Conservation (phyloP, 1,140 invertebrate genomes). For the Magallana angulata region DNA sequence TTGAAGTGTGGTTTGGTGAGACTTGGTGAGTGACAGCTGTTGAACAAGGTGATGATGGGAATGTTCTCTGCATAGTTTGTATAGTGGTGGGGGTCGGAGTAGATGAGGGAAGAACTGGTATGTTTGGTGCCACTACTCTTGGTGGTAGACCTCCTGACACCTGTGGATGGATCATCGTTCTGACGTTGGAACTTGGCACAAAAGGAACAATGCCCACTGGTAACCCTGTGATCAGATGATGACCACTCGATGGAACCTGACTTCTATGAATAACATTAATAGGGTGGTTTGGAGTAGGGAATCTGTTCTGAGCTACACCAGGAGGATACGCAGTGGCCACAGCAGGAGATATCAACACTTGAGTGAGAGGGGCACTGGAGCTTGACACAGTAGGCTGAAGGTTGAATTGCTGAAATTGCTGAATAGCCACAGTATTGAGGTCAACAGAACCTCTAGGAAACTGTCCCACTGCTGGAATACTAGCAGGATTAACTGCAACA, state of each 20-base stretch:
- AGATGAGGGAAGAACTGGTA: background rate
- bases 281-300: background rate
- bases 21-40: background rate
- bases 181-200: background rate
- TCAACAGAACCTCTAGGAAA: background rate
- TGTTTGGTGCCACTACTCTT: background rate
- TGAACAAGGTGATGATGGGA: background rate
- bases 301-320: background rate
- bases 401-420: slow-evolving; percentile 21
- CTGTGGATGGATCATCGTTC: background rate
- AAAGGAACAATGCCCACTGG: slow-evolving; percentile 12
- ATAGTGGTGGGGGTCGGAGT: background rate
- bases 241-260: background rate
- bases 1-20: background rate
- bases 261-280: background rate
- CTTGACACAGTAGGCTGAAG: background rate
- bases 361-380: background rate
- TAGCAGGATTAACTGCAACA: background rate
- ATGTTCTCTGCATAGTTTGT: background rate
- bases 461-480: slow-evolving; percentile 13
- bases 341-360: background rate
- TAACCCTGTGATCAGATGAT: background rate
- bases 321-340: background rate
- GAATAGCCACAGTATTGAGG: slow-evolving; percentile 12
- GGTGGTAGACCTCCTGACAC: background rate